These are phyloP conservation scores for Misgurnus mizolepis DNA, from an alignment of 2,113 vertebrate genomes.

Conservation along the genomic window DNA sequence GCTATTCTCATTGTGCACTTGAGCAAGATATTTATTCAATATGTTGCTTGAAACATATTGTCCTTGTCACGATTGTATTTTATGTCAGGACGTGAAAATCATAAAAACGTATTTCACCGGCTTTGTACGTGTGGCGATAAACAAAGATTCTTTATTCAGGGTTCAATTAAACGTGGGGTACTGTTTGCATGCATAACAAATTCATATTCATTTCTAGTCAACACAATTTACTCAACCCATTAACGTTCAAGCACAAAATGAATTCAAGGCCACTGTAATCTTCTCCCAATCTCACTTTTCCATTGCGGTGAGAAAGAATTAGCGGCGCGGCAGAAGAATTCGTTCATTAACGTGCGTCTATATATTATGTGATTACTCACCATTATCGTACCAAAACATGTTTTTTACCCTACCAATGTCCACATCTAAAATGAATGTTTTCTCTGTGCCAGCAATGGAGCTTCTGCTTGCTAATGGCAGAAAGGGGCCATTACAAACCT, in stretches of 20 bases:
- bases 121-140: not conserved
- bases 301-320: not conserved
- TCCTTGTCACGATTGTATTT: not conserved
- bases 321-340: not conserved
- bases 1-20: not conserved
- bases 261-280: not conserved
- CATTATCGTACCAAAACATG: constrained; percentile 6
- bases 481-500: not conserved
- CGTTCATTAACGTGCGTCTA: not conserved
- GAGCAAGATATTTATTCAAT: not conserved
- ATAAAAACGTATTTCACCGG: not conserved
- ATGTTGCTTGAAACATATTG: not conserved
- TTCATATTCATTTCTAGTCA: not conserved
- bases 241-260: not conserved
- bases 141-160: not conserved
- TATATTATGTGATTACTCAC: not conserved
- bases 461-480: not conserved
- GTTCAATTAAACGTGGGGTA: not conserved
- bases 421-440: not conserved
- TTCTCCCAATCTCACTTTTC: not conserved
- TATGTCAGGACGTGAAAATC: not conserved
- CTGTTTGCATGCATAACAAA: not conserved
- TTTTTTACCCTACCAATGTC: not conserved
- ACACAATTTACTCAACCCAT: not conserved
- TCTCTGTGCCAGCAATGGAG: not conserved